Percentiles rank a stretch among this genome's conserved stretches.
phyloP scores from a whole-genome alignment of 2,113 vertebrate genomes.

The Ctenodactylus gundi region DNA sequence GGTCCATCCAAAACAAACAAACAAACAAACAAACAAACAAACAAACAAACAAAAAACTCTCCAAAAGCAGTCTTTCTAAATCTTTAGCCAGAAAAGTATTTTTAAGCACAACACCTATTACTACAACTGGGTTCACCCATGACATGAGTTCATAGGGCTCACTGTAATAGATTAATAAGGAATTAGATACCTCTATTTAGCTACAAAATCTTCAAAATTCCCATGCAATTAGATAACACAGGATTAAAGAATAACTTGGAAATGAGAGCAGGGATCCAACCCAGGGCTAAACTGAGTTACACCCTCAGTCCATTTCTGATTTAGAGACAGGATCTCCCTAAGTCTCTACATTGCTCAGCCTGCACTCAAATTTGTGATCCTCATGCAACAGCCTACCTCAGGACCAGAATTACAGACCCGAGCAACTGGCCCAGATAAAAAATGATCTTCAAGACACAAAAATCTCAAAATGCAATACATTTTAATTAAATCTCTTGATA shows the following conservation, averaged over 20 bases:
- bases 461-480: constrained; percentile 15
- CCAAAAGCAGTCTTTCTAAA: neutral
- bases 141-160: neutral
- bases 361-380: too few relatives aligned
- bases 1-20: too few relatives aligned
- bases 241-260: neutral
- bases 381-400: too few relatives aligned
- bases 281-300: too few relatives aligned
- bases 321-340: too few relatives aligned
- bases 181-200: constrained; percentile 1
- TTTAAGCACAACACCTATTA: neutral
- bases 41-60: too few relatives aligned
- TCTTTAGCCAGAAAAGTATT: neutral
- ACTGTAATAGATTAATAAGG: constrained; percentile 30
- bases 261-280: too few relatives aligned
- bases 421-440: too few relatives aligned
- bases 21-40: too few relatives aligned
- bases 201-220: neutral
- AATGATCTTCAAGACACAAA: constrained; percentile 30
- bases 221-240: neutral
- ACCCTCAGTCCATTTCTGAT: too few relatives aligned
- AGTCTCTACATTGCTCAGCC: too few relatives aligned
- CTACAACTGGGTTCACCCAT: neutral
- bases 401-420: too few relatives aligned
- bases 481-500: constrained; percentile 40